Base-by-base conservation (phyloP, 2,797 vertebrate genomes). In the Potorous gilbertii region DNA sequence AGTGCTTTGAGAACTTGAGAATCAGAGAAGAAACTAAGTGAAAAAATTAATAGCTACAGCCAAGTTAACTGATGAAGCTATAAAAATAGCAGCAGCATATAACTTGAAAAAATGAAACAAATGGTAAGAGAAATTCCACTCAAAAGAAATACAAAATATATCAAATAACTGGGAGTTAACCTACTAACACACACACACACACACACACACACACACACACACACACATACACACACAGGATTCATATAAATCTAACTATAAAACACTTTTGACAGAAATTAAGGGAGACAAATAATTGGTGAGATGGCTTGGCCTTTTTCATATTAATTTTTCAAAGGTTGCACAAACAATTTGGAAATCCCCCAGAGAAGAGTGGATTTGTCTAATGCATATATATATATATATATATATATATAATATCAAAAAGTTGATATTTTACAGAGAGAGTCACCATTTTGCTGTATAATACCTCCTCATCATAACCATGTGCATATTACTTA, bases 401-500 rank as follows among this genome's bases (percentile, higher is more conserved):
- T 52, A 52, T 52, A 52, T 52, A 52, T 52, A 52, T 52, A 52
- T 52, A 52, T 52, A 52, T 52, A 52, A 94, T 0, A 56, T 46
- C 46, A 93, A 92, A 95, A 94, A 91, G 5, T 89, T 92, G 92
- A 34, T 54, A 95, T 91, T 98, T 98, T 95, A 95, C 97, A 54
- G 94, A 74, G 94, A 96, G 31, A 92, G 87, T 96, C 97, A 97
- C 90, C 2, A 93, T 93, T 92, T 96, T 96, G 0, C 29, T 92
- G 92, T 97, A 95, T 97, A 98, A 97, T 95, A 94, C 96, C 29
- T 18, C 81, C 96, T 96, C 91, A 92, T 97, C 54, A 90, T 74
- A 97, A 95, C 56, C 95, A 56, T 31, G 27, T 40, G 96, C 52
- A 90, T 96, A 98, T 98, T 90, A 97, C 90, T 97, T 97, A 97